Conservation (phyloP, 2,797 vertebrate species). For the Scolopax rusticola region DNA sequence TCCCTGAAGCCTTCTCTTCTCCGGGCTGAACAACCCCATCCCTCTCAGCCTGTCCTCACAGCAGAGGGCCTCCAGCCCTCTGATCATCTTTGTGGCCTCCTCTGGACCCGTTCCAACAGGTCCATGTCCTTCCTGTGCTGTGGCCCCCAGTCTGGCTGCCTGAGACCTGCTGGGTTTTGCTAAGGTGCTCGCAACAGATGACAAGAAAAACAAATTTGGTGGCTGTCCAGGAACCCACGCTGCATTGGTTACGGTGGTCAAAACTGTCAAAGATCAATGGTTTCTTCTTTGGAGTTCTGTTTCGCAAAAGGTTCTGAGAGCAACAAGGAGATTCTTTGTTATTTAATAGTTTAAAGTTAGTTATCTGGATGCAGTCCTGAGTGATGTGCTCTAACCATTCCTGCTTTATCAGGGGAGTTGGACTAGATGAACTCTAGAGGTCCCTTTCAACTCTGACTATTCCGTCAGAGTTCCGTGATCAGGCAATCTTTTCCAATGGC, state of each 20-base stretch:
- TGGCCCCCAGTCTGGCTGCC: neutral
- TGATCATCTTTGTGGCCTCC: too few relatives aligned
- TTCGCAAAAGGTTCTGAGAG: neutral
- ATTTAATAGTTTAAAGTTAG: neutral
- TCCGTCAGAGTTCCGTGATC: neutral
- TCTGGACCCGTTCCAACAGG: too few relatives aligned
- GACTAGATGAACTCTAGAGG: too few relatives aligned
- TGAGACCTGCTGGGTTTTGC: neutral
- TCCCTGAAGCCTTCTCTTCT: too few relatives aligned
- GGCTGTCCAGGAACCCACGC: rapidly evolving
- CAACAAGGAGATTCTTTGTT: neutral
- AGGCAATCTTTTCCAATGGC: neutral
- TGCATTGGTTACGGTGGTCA: rapidly evolving
- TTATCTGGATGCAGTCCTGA: neutral
- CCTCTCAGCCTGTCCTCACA: too few relatives aligned
- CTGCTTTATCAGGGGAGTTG: too few relatives aligned
- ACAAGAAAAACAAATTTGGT: rapidly evolving
- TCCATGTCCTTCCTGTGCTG: too few relatives aligned
- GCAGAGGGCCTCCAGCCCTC: too few relatives aligned
- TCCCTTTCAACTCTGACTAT: too few relatives aligned
- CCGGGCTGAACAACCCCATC: too few relatives aligned
- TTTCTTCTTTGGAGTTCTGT: neutral
- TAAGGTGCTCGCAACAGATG: neutral
- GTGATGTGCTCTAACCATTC: too few relatives aligned
- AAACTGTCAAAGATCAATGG: neutral